phyloP scores from a whole-genome alignment of 2,113 vertebrate species.

The Gavia stellata region DNA sequence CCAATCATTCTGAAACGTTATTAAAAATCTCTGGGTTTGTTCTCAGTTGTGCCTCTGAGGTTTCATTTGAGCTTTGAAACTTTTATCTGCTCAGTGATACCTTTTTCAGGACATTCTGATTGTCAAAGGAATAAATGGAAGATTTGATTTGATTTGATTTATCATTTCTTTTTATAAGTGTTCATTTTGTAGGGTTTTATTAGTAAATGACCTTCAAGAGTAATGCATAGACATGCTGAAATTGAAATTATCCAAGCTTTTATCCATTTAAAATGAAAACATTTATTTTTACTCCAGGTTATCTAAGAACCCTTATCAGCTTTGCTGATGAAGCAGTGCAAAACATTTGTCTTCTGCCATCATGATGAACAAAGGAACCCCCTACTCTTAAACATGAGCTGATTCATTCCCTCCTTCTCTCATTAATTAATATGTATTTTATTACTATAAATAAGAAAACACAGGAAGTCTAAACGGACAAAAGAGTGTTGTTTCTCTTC shows the following conservation, averaged over 20 bases:
- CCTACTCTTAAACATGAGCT: neutral
- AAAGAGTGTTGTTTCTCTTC: neutral
- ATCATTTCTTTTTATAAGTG: neutral
- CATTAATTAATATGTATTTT: neutral
- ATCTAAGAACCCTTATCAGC: neutral
- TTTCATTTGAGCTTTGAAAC: neutral
- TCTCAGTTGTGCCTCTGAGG: neutral
- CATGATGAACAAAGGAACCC: neutral
- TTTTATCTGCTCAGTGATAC: neutral
- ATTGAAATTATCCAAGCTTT: neutral
- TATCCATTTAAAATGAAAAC: neutral
- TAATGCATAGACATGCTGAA: neutral
- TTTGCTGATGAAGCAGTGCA: neutral
- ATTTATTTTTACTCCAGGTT: neutral
- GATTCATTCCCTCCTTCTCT: neutral
- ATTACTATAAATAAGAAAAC: neutral
- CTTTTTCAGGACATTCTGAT: neutral
- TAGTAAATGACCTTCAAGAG: neutral
- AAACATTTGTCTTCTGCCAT: neutral
- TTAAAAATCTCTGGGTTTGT: conserved; percentile 9
- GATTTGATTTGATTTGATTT: neutral
- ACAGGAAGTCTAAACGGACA: neutral
- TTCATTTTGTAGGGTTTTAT: neutral
- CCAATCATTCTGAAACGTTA: neutral
- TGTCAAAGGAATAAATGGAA: neutral